A percentile compares a stretch with the other conserved stretches of the same genome.
These are phyloP conservation scores for Brachionus sp. DNA, from an alignment of 1,140 invertebrate species.

Conservation along the genomic window DNA sequence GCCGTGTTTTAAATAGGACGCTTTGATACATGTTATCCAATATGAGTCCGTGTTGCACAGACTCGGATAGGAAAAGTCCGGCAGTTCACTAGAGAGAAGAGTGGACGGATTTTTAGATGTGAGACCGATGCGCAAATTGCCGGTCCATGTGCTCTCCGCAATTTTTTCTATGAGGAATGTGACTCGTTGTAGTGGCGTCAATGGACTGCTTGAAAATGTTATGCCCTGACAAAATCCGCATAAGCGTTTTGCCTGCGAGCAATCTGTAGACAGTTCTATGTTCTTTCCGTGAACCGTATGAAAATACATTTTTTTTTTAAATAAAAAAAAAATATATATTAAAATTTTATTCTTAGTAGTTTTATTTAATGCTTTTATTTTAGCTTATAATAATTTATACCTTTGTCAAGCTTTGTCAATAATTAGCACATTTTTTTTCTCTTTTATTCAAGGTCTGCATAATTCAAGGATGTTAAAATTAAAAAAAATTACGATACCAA, in stretches of 20 bases:
- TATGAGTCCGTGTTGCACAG: conserved; percentile 54
- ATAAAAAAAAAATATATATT: neutral
- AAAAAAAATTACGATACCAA: neutral
- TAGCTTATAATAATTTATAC: conserved; percentile 33
- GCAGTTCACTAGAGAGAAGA: conserved; percentile 49
- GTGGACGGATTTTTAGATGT: conserved; percentile 54
- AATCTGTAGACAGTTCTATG: conserved; percentile 23
- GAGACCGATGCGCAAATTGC: conserved; percentile 57
- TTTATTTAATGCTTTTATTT: neutral
- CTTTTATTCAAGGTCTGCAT: neutral
- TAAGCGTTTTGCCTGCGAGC: neutral
- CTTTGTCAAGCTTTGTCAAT: neutral
- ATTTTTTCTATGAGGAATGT: conserved; percentile 52
- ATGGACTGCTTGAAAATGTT: conserved; percentile 11
- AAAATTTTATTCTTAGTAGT: neutral
- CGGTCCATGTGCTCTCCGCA: conserved; percentile 54
- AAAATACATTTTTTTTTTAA: conserved; percentile 42
- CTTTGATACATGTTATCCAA: conserved; percentile 55
- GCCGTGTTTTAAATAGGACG: conserved; percentile 50
- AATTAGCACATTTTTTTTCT: neutral
- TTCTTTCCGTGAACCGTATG: conserved; percentile 37
- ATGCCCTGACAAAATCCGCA: conserved; percentile 5
- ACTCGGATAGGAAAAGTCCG: conserved; percentile 56
- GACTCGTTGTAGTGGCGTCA: neutral
- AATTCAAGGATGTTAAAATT: neutral